Conservation (phyloP, 2,888 invertebrate genomes). For the Lepidocyrtoides sp. region DNA sequence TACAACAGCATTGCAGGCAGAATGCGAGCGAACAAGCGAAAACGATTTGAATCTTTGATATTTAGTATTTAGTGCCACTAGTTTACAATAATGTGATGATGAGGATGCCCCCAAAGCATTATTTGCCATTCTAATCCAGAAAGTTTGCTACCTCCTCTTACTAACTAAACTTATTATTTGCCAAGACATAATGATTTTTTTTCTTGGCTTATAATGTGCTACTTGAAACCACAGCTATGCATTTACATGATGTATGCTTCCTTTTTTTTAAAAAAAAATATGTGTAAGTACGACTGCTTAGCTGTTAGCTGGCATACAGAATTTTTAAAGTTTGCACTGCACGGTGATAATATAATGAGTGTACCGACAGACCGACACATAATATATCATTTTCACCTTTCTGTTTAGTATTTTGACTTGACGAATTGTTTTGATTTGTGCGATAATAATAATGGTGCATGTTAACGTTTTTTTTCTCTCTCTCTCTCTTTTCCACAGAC, state of each 20-base stretch:
- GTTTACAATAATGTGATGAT: constrained; percentile 64
- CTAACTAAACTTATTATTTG: constrained; percentile 26
- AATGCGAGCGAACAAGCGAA: neutral
- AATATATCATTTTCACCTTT: constrained; percentile 74
- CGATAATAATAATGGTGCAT: constrained; percentile 75
- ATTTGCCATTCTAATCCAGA: constrained; percentile 61
- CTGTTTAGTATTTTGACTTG: constrained; percentile 72
- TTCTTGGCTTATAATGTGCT: constrained; percentile 16
- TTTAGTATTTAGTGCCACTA: constrained; percentile 62
- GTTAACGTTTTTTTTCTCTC: constrained; percentile 58
- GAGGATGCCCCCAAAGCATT: constrained; percentile 64
- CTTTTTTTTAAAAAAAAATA: too few relatives aligned
- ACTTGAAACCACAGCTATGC: constrained; percentile 22
- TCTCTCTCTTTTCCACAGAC: constrained; percentile 57
- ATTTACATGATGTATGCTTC: neutral
- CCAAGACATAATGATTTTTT: constrained; percentile 46
- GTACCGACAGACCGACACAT: constrained; percentile 50
- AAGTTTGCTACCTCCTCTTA: neutral
- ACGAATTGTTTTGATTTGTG: constrained; percentile 74
- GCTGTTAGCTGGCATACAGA: too few relatives aligned
- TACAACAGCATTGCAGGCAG: neutral
- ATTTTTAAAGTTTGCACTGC: neutral
- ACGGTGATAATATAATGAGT: constrained; percentile 13
- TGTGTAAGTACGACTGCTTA: too few relatives aligned
- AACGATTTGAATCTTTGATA: constrained; percentile 60